Evolutionary conservation across 2,113 vertebrate genomes (phyloP), one percentile per base, ranked within the genome.

Genomic region (Melierax canorus): DNA sequence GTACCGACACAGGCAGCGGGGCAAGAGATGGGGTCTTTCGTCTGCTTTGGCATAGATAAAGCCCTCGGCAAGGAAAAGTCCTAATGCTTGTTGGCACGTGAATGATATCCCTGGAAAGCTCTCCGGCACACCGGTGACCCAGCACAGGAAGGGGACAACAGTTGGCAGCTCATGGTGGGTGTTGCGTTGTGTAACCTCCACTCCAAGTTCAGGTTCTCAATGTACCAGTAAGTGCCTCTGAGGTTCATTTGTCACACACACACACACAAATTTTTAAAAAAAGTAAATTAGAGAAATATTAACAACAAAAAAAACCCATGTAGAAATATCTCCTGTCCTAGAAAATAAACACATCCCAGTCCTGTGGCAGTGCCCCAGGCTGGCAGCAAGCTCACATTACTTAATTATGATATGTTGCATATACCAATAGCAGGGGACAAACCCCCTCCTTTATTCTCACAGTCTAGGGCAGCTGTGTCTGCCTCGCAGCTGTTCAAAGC

Each of bases 301-400:
- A 4, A n/a, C n/a, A n/a, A n/a, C 38, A 38, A 27, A 3, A 32
- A 38, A 45, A 53, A 10, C 6, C 6, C 48, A 13, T 6, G 17
- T 41, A 64, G 64, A 68, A 50, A 11, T 82, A n/a, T 17, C 50
- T 66, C 29, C 53, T 69, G 20, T 50, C 41, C 24, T 38, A 55
- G 60, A 58, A 93, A 82, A 91, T 90, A 90, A 94, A 75, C 86
- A 23, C 53, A 53, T 69, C 62, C 24, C n/a, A 30, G n/a, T 39
- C 66, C 80, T 21, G 22, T 74, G 74, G 73, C 69, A 64, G 62
- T 53, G 55, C 46, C 89, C 53, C 68, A 82, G 86, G 26, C 66
- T 92, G 84, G 86, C 86, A 90, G 69, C 81, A 94, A 88, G 91
- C 73, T 95, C 92, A 79, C 4, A 14, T 95, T 90, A 82, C 86